phyloP scores from a whole-genome alignment of 2,797 vertebrate genomes.

The Helicolenus hilgendorfi region DNA sequence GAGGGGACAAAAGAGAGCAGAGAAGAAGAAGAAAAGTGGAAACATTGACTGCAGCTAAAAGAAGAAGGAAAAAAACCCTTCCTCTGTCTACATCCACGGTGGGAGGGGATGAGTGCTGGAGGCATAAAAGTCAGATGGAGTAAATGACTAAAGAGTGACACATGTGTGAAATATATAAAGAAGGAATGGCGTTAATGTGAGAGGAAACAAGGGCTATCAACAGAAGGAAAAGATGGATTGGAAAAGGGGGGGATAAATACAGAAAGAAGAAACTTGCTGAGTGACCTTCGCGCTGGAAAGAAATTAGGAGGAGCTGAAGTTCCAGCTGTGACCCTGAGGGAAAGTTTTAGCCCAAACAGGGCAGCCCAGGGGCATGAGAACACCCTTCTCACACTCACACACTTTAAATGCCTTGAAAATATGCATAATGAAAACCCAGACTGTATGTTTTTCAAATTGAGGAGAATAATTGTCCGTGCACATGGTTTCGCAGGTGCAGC shows the following conservation, averaged over 20 bases:
- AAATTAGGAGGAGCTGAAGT: slow-evolving; percentile 43
- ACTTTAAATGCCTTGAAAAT: slow-evolving; percentile 33
- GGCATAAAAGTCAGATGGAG: neutral
- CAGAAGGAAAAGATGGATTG: neutral
- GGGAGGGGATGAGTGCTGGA: neutral
- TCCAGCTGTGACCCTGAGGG: slow-evolving; percentile 74
- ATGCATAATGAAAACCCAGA: slow-evolving; percentile 63
- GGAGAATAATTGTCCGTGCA: slow-evolving; percentile 35
- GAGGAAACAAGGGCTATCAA: neutral
- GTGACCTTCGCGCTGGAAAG: slow-evolving; percentile 46
- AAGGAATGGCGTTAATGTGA: neutral
- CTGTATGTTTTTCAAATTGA: slow-evolving; percentile 55
- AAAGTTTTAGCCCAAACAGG: slow-evolving; percentile 55
- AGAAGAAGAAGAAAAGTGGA: neutral
- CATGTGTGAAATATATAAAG: neutral
- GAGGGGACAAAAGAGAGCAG: neutral
- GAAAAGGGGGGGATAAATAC: neutral
- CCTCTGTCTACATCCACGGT: neutral
- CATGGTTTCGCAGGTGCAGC: slow-evolving; percentile 71
- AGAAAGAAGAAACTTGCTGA: slow-evolving; percentile 8
- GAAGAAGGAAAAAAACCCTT: neutral
- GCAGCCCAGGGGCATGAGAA: slow-evolving; percentile 64
- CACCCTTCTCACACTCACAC: slow-evolving; percentile 17
- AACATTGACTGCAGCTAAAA: slow-evolving; percentile 4
- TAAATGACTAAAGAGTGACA: neutral